phyloP scores from a whole-genome alignment of 1,140 invertebrate species.

The Asbolus verrucosus region DNA sequence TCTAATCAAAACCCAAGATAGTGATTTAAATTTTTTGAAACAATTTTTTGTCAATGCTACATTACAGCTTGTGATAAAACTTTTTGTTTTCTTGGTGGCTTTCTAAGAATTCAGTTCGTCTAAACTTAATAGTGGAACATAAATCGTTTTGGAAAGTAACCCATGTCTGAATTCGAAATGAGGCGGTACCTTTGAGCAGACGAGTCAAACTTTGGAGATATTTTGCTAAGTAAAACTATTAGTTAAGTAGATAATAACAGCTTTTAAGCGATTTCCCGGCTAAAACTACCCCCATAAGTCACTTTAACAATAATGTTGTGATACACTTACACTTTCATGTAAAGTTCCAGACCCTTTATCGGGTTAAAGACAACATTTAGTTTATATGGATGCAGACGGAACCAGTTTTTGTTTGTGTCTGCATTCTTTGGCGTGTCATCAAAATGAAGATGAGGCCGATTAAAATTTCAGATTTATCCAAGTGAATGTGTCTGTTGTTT shows the following conservation, averaged over 20 bases:
- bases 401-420: constrained; percentile 46
- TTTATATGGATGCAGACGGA: constrained; percentile 40
- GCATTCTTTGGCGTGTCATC: constrained; percentile 43
- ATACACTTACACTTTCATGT: constrained; percentile 13
- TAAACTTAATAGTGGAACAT: constrained; percentile 21
- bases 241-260: constrained; percentile 26
- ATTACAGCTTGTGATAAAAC: not conserved
- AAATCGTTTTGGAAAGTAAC: constrained; percentile 30
- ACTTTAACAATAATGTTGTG: not conserved
- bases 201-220: not conserved
- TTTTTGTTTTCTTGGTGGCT: constrained; percentile 5
- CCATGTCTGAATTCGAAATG: constrained; percentile 21
- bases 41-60: not conserved
- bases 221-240: constrained; percentile 9
- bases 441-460: constrained; percentile 45
- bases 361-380: constrained; percentile 28
- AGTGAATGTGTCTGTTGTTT: constrained; percentile 39
- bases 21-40: not conserved
- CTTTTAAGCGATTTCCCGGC: not conserved
- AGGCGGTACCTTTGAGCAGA: constrained; percentile 15
- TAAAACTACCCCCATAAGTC: constrained; percentile 15
- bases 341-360: constrained; percentile 24
- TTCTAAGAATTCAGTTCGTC: constrained; percentile 21
- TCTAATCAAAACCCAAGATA: too few species aligned
- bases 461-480: constrained; percentile 44